phyloP scores from a whole-genome alignment of 2,797 vertebrate genomes.

The Pithecia hirsuta region DNA sequence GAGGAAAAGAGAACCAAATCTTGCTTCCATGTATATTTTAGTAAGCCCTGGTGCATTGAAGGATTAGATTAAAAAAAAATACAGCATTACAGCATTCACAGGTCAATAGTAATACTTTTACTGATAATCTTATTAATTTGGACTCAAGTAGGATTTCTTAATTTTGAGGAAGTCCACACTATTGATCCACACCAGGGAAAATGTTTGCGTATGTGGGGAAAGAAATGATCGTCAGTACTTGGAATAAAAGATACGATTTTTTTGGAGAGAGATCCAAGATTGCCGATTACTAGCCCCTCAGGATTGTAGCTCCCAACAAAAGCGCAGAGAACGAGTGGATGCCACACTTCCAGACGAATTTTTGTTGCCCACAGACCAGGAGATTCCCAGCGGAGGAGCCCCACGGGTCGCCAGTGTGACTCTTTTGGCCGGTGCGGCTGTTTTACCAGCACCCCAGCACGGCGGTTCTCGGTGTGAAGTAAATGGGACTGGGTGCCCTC shows the following conservation, averaged over 20 bases:
- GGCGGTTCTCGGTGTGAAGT: too few species aligned
- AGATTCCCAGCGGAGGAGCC: too few species aligned
- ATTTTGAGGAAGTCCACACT: background rate
- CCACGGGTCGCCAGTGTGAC: too few species aligned
- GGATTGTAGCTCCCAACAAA: too few species aligned
- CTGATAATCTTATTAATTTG: background rate
- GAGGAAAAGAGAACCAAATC: background rate
- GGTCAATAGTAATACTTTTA: background rate
- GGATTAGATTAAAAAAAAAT: background rate
- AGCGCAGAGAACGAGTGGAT: too few species aligned
- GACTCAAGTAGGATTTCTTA: background rate
- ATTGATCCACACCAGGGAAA: background rate
- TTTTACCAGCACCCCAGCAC: too few species aligned
- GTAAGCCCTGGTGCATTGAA: background rate
- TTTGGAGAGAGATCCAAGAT: too few species aligned
- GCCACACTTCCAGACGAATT: too few species aligned
- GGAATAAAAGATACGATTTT: background rate
- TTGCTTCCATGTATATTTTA: background rate
- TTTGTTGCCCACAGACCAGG: too few species aligned
- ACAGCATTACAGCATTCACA: background rate
- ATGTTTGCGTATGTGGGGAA: background rate
- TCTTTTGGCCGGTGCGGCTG: too few species aligned
- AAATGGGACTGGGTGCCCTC: too few species aligned
- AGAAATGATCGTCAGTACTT: background rate
- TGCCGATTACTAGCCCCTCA: too few species aligned